phyloP scores from a whole-genome alignment of 2,797 vertebrate species.

The Mormyrus proboscirostris region DNA sequence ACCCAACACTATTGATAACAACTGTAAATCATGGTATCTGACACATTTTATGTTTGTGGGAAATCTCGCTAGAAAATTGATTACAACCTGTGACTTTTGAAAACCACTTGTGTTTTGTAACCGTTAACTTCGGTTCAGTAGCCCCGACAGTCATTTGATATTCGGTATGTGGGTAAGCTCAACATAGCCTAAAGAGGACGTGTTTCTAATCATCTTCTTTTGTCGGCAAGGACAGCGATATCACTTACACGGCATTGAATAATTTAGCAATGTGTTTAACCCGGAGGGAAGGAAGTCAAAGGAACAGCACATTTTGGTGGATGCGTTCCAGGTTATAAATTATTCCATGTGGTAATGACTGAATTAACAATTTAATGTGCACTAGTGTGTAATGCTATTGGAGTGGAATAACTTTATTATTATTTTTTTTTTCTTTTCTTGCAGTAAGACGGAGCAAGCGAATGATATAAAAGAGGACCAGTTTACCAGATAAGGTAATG shows the following conservation, averaged over 20 bases:
- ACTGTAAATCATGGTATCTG: neutral
- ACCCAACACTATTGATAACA: neutral
- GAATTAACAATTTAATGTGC: neutral
- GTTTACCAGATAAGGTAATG: neutral
- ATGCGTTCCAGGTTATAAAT: constrained; percentile 2
- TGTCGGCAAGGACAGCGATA: neutral
- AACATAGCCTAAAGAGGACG: constrained; percentile 12
- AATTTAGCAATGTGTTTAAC: constrained; percentile 39
- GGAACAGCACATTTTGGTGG: neutral
- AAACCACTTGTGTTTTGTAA: neutral
- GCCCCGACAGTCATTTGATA: constrained; percentile 31
- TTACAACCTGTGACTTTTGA: neutral
- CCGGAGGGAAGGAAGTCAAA: constrained; percentile 26
- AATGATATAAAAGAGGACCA: neutral
- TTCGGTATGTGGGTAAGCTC: constrained; percentile 39
- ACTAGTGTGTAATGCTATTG: neutral
- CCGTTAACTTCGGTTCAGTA: neutral
- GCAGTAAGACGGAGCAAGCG: neutral
- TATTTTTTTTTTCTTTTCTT: neutral
- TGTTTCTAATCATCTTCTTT: constrained; percentile 28
- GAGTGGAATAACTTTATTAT: neutral
- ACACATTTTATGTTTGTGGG: constrained; percentile 7
- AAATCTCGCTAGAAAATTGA: neutral
- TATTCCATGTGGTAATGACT: neutral
- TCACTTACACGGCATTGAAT: constrained; percentile 47